Conservation (phyloP, 2,888 invertebrate species). For the Pseudococcus jackbeardsleyi region DNA sequence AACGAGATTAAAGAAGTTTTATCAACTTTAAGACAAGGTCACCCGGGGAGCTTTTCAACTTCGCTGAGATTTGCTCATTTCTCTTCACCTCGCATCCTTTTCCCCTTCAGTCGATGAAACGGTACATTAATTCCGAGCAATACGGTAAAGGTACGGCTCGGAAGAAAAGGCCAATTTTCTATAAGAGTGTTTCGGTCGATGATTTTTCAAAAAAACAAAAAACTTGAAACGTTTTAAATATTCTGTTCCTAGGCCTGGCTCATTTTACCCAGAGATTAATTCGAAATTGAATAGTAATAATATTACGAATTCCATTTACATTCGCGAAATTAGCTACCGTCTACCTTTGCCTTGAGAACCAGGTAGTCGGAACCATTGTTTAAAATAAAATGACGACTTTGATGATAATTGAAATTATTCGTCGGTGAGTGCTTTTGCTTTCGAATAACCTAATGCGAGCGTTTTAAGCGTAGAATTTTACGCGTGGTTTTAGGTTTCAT, state of each 20-base stretch:
- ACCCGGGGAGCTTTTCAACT: slow-evolving; percentile 37
- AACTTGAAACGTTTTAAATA: background rate
- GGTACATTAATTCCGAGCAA: slow-evolving; percentile 20
- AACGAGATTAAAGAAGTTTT: slow-evolving; percentile 34
- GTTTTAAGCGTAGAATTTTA: background rate
- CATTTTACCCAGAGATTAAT: background rate
- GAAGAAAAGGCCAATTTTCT: slow-evolving; percentile 31
- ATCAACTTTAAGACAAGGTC: slow-evolving; percentile 18
- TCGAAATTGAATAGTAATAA: slow-evolving; percentile 22
- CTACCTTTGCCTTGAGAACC: background rate
- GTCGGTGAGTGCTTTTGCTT: background rate
- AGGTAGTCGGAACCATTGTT: background rate
- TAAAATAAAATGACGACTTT: background rate
- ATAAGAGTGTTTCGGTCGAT: background rate
- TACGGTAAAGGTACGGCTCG: background rate
- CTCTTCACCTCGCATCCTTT: background rate
- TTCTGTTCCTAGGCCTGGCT: background rate
- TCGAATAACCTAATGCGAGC: background rate
- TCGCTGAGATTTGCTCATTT: slow-evolving; percentile 25
- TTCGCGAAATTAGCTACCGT: slow-evolving; percentile 16
- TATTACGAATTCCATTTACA: slow-evolving; percentile 38
- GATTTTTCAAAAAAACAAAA: slow-evolving; percentile 20
- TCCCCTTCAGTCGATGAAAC: background rate
- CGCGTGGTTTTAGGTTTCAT: slow-evolving; percentile 9
- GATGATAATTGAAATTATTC: slow-evolving; percentile 33